Evolutionary conservation across 1,140 invertebrate species (phyloP), one percentile per base, ranked within the genome.

Genomic region (Drosophila tropicalis): DNA sequence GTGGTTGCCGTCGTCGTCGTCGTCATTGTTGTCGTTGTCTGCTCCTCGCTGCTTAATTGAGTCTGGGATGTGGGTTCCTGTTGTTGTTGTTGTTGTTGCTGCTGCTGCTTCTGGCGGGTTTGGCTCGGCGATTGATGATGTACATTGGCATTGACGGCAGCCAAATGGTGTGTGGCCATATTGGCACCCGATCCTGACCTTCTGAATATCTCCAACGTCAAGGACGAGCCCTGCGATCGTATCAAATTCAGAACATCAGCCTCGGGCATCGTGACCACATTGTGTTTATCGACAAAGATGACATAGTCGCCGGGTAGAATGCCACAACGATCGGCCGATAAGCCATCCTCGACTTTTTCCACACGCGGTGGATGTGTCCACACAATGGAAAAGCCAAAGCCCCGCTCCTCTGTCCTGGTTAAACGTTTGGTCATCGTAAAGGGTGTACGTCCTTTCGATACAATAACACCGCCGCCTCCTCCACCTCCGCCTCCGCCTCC

Each of bases 351-450:
- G 1, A 98, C 96, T 64, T 97, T 93, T 85, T 98, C 97, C 19
- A 98, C 95, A 10, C 96, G 94, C n/a, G 95, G 97, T 15, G 97
- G 97, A 84, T 97, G 95, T 2, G 96, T 97, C 96, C 97, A 98
- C 1, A 97, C 96, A n/a, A 98, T 95, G 4, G 97, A 97, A 93
- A 98, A 98, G 1, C 96, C 96, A 87, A 96, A 97, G 5, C 96
- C 94, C 25, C 94, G 93, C 57, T 94, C 93, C 2, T 93, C 91
- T 6, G 93, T 93, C 34, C 94, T 92, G 6, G 93, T 92, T 56
- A 96, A 77, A 75, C 93, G 94, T 83, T 95, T 95, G 32, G 96
- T 96, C 55, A 95, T 95, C 3, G 96, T 97, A 84, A 97, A 97
- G 0, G 96, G 96, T 1, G 96, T 97, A 68, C 96, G 93, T n/a